Percentiles rank a stretch among this genome's conserved stretches.
Conservation (phyloP, 1,140 invertebrate genomes). For the Danaus plexippus region DNA sequence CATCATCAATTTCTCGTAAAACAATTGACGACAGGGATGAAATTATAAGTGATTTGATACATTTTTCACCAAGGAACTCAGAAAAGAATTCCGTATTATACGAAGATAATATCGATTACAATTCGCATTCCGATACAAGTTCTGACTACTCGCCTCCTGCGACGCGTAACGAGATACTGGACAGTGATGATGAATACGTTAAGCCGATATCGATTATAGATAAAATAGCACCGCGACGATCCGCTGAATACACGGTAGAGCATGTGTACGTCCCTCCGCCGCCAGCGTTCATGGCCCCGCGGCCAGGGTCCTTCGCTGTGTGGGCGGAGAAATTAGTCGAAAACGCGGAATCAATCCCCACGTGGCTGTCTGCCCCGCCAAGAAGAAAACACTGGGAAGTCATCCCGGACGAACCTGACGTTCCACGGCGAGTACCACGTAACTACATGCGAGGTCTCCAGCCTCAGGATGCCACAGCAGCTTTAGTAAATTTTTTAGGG, state of each 20-base stretch:
- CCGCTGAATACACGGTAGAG: slow-evolving; percentile 48
- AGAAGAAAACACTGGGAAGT: slow-evolving; percentile 50
- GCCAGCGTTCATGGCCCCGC: slow-evolving; percentile 42
- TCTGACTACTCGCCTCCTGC: slow-evolving; percentile 40
- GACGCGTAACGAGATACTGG: slow-evolving; percentile 15
- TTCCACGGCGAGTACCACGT: slow-evolving; percentile 44
- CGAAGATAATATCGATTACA: slow-evolving; percentile 28
- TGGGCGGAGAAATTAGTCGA: slow-evolving; percentile 63
- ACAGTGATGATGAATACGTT: slow-evolving; percentile 51
- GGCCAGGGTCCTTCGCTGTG: slow-evolving; percentile 47
- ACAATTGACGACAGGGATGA: slow-evolving; percentile 24
- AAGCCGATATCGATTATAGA: slow-evolving; percentile 57
- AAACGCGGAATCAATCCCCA: slow-evolving; percentile 54
- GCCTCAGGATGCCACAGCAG: slow-evolving; percentile 79
- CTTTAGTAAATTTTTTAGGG: slow-evolving; percentile 77
- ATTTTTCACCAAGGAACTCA: slow-evolving; percentile 50
- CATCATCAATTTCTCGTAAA: slow-evolving; percentile 25
- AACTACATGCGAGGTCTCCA: slow-evolving; percentile 72
- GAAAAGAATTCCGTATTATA: slow-evolving; percentile 28
- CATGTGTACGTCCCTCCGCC: slow-evolving; percentile 49
- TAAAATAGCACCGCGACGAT: slow-evolving; percentile 48
- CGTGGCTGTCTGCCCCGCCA: slow-evolving; percentile 56
- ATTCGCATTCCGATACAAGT: slow-evolving; percentile 40
- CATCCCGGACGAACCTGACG: slow-evolving; percentile 50
- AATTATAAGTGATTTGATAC: slow-evolving; percentile 50